Evolutionary conservation across 2,113 vertebrate genomes (phyloP).

Genomic region (Hippocampus barbouri): DNA sequence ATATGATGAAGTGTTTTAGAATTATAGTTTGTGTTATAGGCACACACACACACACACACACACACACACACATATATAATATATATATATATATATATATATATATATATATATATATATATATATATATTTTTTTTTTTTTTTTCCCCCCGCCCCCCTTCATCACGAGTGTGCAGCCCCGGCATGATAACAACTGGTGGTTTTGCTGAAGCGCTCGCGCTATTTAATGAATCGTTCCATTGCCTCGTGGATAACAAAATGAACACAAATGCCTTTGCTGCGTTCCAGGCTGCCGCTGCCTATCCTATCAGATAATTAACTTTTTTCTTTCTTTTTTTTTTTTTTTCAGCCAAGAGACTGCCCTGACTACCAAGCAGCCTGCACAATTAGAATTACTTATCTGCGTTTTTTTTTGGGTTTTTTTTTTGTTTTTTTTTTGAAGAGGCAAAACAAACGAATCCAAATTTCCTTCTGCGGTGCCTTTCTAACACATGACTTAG

Average conservation of each 20-base stretch:
- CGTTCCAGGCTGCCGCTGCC: slow-evolving; percentile 70
- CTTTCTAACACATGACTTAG: slow-evolving; percentile 33
- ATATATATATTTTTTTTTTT: too few species aligned
- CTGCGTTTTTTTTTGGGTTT: slow-evolving; percentile 46
- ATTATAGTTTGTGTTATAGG: too few species aligned
- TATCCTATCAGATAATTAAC: slow-evolving; percentile 87
- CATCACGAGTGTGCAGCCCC: slow-evolving; percentile 47
- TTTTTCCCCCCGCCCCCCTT: too few species aligned
- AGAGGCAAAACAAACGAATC: slow-evolving; percentile 59
- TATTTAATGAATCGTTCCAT: slow-evolving; percentile 74
- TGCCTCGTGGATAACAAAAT: slow-evolving; percentile 75
- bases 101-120: too few species aligned
- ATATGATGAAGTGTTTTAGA: too few species aligned
- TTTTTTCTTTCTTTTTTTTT: slow-evolving; percentile 44
- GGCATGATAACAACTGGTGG: slow-evolving; percentile 65
- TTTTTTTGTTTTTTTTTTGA: slow-evolving; percentile 8
- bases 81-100: too few species aligned
- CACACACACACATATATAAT: too few species aligned
- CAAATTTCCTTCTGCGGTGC: slow-evolving; percentile 52
- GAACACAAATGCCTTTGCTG: slow-evolving; percentile 66
- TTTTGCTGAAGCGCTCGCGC: slow-evolving; percentile 60
- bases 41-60: too few species aligned
- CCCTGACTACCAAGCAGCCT: slow-evolving; percentile 56
- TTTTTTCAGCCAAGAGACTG: slow-evolving; percentile 72
- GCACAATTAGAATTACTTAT: slow-evolving; percentile 70